Conservation (phyloP, 2,113 vertebrate genomes). For the Neofelis nebulosa region DNA sequence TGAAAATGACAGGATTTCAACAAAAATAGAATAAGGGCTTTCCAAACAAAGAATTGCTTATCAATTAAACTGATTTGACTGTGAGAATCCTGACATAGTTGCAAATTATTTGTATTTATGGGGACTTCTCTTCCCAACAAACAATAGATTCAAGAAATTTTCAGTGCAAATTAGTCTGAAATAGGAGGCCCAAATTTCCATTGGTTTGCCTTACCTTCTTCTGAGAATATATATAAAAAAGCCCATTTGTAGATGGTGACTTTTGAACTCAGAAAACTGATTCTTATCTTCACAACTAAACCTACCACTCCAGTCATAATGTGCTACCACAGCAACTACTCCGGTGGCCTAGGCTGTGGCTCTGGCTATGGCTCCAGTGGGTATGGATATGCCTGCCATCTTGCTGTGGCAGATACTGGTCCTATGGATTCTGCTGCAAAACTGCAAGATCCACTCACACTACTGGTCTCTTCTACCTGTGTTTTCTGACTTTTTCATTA, state of each 20-base stretch:
- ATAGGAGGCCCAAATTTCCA: not conserved
- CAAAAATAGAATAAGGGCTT: not conserved
- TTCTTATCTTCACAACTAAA: not conserved
- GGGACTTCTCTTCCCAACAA: not conserved
- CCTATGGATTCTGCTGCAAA: not conserved
- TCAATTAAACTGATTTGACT: not conserved
- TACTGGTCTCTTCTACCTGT: not conserved
- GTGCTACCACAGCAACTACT: accelerated
- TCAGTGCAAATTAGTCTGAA: not conserved
- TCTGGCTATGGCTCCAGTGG: not conserved
- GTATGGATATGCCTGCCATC: not conserved
- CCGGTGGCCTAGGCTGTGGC: accelerated
- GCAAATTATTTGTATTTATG: not conserved
- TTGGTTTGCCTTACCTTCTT: not conserved
- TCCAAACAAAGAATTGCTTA: not conserved
- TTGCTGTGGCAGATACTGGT: not conserved
- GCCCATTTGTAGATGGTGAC: not conserved
- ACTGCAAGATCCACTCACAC: not conserved
- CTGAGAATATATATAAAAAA: not conserved
- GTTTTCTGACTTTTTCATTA: not conserved
- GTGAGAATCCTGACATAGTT: not conserved
- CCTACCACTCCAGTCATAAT: not conserved
- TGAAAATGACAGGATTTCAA: not conserved
- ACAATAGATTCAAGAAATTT: not conserved
- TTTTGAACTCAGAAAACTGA: not conserved